Conservation (phyloP, 1,140 invertebrate genomes). For the Procambarus clarkii region DNA sequence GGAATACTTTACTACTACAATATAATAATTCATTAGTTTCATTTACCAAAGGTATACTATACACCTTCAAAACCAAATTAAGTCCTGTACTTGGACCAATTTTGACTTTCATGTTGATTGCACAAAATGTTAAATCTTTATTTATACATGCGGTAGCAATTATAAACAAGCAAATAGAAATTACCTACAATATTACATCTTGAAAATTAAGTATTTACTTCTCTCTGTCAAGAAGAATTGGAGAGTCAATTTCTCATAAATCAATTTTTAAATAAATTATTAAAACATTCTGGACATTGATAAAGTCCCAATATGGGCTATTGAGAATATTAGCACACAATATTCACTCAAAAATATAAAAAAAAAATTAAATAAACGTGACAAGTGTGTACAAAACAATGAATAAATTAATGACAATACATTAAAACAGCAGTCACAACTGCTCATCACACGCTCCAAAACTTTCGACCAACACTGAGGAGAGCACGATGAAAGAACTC, state of each 20-base stretch:
- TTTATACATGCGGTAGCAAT: background rate
- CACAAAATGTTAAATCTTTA: background rate
- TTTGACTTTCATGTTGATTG: background rate
- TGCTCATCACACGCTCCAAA: background rate
- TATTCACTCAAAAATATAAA: background rate
- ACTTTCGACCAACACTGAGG: background rate
- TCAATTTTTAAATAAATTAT: background rate
- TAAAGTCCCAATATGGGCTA: background rate
- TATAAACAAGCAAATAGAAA: background rate
- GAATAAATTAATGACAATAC: background rate
- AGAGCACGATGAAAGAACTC: no score
- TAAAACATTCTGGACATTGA: background rate
- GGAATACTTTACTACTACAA: background rate
- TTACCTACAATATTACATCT: background rate
- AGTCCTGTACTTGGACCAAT: background rate
- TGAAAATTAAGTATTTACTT: background rate
- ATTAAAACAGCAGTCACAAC: background rate
- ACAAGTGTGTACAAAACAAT: background rate
- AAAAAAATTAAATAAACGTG: no score
- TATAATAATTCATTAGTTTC: no score
- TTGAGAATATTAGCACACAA: background rate
- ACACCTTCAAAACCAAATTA: background rate
- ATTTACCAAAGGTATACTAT: no score
- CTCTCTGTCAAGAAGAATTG: background rate
- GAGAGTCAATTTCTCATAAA: background rate